Base-by-base conservation (phyloP, 2,113 vertebrate species). In the Scomber colias region DNA sequence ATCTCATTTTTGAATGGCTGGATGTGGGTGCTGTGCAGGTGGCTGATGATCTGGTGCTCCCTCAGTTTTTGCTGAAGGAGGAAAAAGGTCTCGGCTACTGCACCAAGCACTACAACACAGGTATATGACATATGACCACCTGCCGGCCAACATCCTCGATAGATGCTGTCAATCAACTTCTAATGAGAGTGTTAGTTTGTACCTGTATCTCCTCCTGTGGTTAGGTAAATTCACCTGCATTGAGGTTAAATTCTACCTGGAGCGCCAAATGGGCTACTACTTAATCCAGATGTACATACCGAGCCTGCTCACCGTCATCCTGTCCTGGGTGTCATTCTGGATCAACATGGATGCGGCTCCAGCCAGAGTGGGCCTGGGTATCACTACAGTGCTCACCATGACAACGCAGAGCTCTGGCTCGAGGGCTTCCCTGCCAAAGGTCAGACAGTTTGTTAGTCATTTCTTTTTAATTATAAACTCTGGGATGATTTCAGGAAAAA, bases 271-370 rank as follows among this genome's bases (percentile, higher is more conserved):
- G 97, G 97, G 97, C 62, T 98, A 99, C 87, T 99, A 98, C 90
- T 93, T 98, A 89, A 99, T 99, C 92, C 97, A 99, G 95, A 99
- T 98, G 97, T 99, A 99, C 92, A 98, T 99, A 66, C 97, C 97
- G 35, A 98, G 97, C 80, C 94, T 99, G 16, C 95, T 98, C 77
- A 99, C 97, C 0, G 97, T 98, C 90, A 99, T 99, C 91, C 95
- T 99, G 56, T 98, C 97, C 85, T 99, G 97, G 97, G 95, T 98
- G 55, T 99, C 97, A 31, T 98, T 98, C 90, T 99, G 97, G 97
- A 98, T 99, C 93, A 98, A 98, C 86, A 98, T 99, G 97, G 97
- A 98, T 0, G 97, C 97, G 0, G 97, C 97, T 0, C 97, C 97
- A 0, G 97, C 97, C 54, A 94, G 97, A 12, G 97, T 98, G 79